Evolutionary conservation across 2,888 invertebrate species (phyloP).

Genomic region (Hypena proboscidalis): DNA sequence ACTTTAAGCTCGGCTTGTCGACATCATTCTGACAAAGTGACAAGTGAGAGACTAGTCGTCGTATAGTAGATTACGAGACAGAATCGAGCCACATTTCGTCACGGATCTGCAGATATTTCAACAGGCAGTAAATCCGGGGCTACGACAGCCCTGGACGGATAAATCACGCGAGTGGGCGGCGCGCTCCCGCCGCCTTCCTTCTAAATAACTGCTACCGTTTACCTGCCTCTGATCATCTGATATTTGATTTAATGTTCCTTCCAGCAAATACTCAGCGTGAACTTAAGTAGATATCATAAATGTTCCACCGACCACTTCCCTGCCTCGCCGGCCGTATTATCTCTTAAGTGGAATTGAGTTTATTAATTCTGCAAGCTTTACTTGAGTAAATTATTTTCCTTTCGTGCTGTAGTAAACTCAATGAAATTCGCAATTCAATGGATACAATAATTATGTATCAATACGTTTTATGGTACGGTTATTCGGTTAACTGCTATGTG

Average conservation of each 20-base stretch:
- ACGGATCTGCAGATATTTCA: constrained; percentile 76
- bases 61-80: constrained; percentile 47
- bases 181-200: constrained; percentile 58
- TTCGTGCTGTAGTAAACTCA: too few species aligned
- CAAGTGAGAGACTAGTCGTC: constrained; percentile 46
- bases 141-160: constrained; percentile 60
- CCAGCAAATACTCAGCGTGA: constrained; percentile 55
- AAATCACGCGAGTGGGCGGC: constrained; percentile 80
- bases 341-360: constrained; percentile 4
- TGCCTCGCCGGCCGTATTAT: constrained; percentile 18
- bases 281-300: constrained; percentile 52
- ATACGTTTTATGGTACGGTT: too few species aligned
- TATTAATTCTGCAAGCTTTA: background rate
- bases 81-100: constrained; percentile 65
- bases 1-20: constrained; percentile 30
- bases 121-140: constrained; percentile 70
- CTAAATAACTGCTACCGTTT: constrained; percentile 83
- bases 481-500: too few species aligned
- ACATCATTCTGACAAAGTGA: constrained; percentile 45
- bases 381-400: too few species aligned
- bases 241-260: constrained; percentile 79
- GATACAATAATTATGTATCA: too few species aligned
- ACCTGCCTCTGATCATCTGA: constrained; percentile 81
- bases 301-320: constrained; percentile 30
- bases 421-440: too few species aligned